Evolutionary conservation across 2,888 invertebrate genomes (phyloP).

Genomic region (Pseudoips prasinana): DNA sequence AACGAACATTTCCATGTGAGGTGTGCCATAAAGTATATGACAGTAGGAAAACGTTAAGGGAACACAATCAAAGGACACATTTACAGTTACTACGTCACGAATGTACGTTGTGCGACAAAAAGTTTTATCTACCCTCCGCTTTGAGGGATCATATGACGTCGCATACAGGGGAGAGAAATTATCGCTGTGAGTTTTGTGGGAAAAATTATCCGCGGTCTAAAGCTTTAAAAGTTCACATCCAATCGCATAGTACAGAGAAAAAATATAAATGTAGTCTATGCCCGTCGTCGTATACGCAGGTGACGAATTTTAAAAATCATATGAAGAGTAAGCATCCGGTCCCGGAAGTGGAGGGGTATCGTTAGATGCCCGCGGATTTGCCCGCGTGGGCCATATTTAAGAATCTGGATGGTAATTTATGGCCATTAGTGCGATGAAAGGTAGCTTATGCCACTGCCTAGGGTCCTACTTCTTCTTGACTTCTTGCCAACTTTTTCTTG

Average conservation of each 20-base stretch:
- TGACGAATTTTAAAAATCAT: conserved; percentile 72
- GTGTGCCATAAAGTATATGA: conserved; percentile 49
- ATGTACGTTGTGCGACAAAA: conserved; percentile 63
- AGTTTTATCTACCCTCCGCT: conserved; percentile 49
- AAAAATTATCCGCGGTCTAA: conserved; percentile 74
- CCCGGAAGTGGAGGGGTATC: conserved; percentile 7
- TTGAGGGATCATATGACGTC: conserved; percentile 75
- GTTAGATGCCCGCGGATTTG: no score
- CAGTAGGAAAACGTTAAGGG: conserved; percentile 40
- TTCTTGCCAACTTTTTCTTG: no score
- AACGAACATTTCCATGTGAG: conserved; percentile 42
- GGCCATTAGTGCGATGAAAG: no score
- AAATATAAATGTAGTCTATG: conserved; percentile 72
- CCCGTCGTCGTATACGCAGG: conserved; percentile 67
- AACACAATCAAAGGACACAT: conserved; percentile 48
- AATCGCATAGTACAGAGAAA: conserved; percentile 69
- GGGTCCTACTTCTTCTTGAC: no score
- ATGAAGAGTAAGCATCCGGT: conserved; percentile 60
- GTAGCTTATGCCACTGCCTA: no score
- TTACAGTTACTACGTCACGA: conserved; percentile 48
- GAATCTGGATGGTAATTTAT: no score
- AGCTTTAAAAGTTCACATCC: conserved; percentile 67
- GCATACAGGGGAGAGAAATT: conserved; percentile 74
- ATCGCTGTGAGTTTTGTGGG: conserved; percentile 71
- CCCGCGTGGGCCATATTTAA: no score